Evolutionary conservation across 2,113 vertebrate genomes (phyloP).

Genomic region (Motacilla tschutschensis): DNA sequence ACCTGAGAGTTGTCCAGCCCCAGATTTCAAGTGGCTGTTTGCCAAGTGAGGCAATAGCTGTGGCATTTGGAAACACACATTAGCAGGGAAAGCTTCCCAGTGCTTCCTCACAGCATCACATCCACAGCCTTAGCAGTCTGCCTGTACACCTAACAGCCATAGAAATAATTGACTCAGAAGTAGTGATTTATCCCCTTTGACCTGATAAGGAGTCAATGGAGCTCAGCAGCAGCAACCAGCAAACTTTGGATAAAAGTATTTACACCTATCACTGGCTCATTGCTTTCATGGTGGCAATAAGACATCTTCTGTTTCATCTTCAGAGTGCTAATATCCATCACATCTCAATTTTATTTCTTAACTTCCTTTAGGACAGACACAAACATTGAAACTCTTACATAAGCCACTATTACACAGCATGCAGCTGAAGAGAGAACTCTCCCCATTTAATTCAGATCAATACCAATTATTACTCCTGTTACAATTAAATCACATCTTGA

Average conservation of each 20-base stretch:
- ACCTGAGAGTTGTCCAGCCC: neutral
- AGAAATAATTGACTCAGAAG: neutral
- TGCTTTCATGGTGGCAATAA: neutral
- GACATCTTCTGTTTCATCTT: neutral
- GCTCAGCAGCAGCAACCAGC: neutral
- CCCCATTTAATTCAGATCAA: neutral
- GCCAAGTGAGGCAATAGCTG: neutral
- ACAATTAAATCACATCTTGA: neutral
- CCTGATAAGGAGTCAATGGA: neutral
- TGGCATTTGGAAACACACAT: neutral
- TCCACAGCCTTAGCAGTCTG: neutral
- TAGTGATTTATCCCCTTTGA: neutral
- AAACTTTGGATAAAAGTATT: neutral
- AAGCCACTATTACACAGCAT: neutral
- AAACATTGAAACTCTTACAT: neutral
- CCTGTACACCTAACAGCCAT: neutral
- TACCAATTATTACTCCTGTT: neutral
- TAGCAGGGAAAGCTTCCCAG: neutral
- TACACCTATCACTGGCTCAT: neutral
- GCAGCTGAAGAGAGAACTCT: neutral
- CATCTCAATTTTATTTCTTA: neutral
- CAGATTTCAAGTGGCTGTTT: neutral
- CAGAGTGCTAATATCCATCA: neutral
- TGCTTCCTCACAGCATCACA: neutral
- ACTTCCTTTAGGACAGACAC: neutral